Base-by-base conservation (phyloP, 2,797 vertebrate species). In the Pipistrellus nathusii region DNA sequence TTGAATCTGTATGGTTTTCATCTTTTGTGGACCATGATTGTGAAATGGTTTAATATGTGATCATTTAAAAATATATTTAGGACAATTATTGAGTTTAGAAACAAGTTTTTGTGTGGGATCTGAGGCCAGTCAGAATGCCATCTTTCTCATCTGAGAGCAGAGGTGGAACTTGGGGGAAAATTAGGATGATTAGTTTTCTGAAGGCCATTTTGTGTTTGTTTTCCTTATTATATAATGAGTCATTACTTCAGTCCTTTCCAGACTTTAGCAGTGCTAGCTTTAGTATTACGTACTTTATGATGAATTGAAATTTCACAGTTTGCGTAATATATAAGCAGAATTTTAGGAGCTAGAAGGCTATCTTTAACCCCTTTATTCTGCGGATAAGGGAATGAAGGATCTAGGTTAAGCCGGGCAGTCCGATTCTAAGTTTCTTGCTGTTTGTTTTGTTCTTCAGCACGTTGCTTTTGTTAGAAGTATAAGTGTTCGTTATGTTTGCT, bases 21-120 rank as follows among this genome's bases (percentile, higher is more conserved):
- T 85, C 51, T 91, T 90, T 93, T 91, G 30, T 85, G 51, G 44
- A 69, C 18, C 4, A 2, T 93, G 44, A 91, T 73, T 75, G 53
- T 86, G 76, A 92, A 92, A 80, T 91, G 15, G 41, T 21, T 80
- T 81, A 44, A 71, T 91, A 41, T 48, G 83, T 92, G 21, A 53
- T 82, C 15, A 82, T 81, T 73, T 66, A 59, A 59, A 64, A 81
- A 44, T 48, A 55, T 76, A 94, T 35, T 83, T 83, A 91, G 44
- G 71, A 69, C 48, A 55, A 44, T 23, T 57, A 48, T 2, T 46
- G 30, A 35, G 21, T 92, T 90, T 88, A 62, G 66, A 62, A 78
- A 51, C 21, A 94, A 72, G 30, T 51, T 69, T 85, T 86, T 66
- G 4, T 15, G 7, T 94, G 30, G 62, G 15, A 46, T n/a, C 46